Base-by-base conservation (phyloP, 1,140 invertebrate species). In the Drosophila takahashii region DNA sequence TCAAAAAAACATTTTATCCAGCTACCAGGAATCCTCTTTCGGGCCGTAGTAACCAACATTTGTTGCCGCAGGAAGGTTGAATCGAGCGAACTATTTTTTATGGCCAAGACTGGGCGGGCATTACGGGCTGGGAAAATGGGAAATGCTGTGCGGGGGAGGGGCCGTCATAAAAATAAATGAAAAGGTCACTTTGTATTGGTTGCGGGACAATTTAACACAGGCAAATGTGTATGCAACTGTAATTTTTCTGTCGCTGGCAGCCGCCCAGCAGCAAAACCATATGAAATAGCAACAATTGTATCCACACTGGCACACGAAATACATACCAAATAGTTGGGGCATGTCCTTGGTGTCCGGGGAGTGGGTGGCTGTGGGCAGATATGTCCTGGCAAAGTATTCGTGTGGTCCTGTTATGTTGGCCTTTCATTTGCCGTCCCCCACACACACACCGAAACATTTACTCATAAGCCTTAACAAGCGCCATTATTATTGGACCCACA, bases 161-260 rank as follows among this genome's bases (percentile, higher is more conserved):
- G 54, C 42, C 26, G 83, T 86, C 83, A 86, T 87, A 86, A 86
- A 86, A 86, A 87, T 87, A 86, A 87, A 86, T 87, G 83, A 86
- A 86, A 86, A 86, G 83, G 83, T 86, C 83, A 86, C 83, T 81
- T 86, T 87, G 83, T 86, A 86, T 86, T 81, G 83, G 83, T 87
- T 87, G 83, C 76, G 83, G 77, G 83, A 86, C 83, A 86, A 86
- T 87, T 86, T 86, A 87, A 86, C 84, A 79, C 70, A 86, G 79
- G 84, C 83, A 86, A 87, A 86, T 87, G 79, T 86, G 75, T 81
- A 77, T 87, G 74, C 78, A 85, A 85, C 83, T 83, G 83, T 87
- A 86, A 86, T 86, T 87, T 86, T 75, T 87, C 74, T 86, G 81
- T 66, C 64, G 56, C 54, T 74, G 61, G 42, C 72, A 75, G 65